These are phyloP conservation scores for Ancistrus triradiatus DNA, from an alignment of 2,113 vertebrate species.

Conservation along the genomic window DNA sequence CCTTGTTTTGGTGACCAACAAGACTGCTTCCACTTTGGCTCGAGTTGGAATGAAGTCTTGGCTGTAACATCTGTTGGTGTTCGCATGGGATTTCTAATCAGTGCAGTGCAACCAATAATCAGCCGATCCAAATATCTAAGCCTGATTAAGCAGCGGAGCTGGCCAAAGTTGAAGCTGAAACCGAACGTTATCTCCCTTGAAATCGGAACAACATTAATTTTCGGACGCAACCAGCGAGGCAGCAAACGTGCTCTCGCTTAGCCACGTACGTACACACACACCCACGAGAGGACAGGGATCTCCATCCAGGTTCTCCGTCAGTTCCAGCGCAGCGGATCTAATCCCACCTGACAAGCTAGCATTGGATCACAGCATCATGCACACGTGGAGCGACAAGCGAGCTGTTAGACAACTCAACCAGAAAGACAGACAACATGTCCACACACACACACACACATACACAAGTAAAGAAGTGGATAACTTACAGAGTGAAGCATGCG, in stretches of 20 bases:
- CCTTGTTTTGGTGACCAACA: too few relatives aligned
- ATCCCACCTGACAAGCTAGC: slow-evolving; percentile 6
- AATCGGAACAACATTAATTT: too few relatives aligned
- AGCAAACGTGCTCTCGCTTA: neutral
- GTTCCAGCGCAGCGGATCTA: slow-evolving; percentile 7
- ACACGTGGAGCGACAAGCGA: slow-evolving; percentile 15
- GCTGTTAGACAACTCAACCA: slow-evolving; percentile 12
- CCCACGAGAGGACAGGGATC: neutral
- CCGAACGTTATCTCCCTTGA: too few relatives aligned
- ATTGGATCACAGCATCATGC: slow-evolving; percentile 11
- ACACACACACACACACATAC: slow-evolving; percentile 16
- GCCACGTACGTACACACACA: neutral
- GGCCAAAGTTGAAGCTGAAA: too few relatives aligned
- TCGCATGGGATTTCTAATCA: too few relatives aligned
- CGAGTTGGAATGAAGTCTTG: too few relatives aligned
- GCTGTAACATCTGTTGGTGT: too few relatives aligned
- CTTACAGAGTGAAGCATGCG: slow-evolving; percentile 43
- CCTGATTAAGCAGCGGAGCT: too few relatives aligned
- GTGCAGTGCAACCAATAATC: too few relatives aligned
- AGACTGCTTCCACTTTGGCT: too few relatives aligned
- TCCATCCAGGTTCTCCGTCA: neutral
- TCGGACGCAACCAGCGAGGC: neutral
- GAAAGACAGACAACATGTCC: slow-evolving; percentile 20
- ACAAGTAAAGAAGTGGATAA: neutral
- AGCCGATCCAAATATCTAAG: too few relatives aligned